Base-by-base conservation (phyloP, 2,888 invertebrate genomes). In the Unio pictorum region DNA sequence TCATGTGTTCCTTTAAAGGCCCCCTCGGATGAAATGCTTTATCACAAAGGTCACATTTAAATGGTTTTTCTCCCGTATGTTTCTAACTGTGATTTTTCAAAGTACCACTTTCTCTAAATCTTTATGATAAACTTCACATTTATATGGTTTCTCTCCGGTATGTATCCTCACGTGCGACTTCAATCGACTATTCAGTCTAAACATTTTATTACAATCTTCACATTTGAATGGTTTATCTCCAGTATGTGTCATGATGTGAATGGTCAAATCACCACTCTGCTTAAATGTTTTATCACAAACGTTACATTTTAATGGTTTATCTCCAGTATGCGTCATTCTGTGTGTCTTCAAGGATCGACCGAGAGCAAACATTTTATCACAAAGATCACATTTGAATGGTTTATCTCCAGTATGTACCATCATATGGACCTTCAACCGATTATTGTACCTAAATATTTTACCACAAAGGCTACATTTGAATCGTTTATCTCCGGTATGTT, bases 11-110 rank as follows among this genome's bases (percentile, higher is more conserved):
- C 72, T 76, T 74, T 18, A 76, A 64, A 70, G 74, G 76, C 34
- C 76, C 76, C 58, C 67, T 74, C 66, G 72, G 76, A 20, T 74
- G 74, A 55, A 76, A 76, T 5, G 76, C 72, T 30, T 76, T 76
- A 7, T 30, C 17, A 71, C 76, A 76, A 7, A 65, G 61, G 28
- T n/a, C 45, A 67, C 76, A 76, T 55, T 71, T 71, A 55, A 74
- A 76, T 0, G 76, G 76, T 34, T 74, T 23, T 30, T 76, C 76
- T 20, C 76, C 76, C 5, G 74, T 76, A 34, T 76, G 76, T 5
- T 71, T 74, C 7, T 74, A 59, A 30, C 68, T 72, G 66, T 76
- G 76, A 3, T 74, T 57, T 28, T 69, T 66, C 34, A 76, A 69
- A 28, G 74, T 74, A 20, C 74, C 72, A 58, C 71, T 76, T 1